Conservation (phyloP, 2,888 invertebrate genomes). For the Allygus modestus region DNA sequence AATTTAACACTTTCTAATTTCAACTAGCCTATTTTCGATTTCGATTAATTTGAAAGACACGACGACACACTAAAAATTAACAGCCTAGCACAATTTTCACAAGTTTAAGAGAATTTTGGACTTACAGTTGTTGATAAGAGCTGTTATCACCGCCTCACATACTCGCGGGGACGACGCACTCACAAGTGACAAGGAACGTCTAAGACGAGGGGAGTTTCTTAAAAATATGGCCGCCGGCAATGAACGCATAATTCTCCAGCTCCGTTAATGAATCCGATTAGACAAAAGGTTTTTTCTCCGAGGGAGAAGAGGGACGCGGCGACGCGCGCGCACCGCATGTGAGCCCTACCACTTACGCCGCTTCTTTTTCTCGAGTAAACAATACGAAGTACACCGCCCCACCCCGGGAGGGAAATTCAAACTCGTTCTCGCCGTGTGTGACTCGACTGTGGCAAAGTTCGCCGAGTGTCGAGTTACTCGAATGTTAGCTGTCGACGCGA, state of each 20-base stretch:
- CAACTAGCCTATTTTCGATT: too few species aligned
- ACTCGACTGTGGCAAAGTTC: not conserved
- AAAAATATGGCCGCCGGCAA: slow-evolving; percentile 72
- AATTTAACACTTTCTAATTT: too few species aligned
- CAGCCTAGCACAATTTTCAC: too few species aligned
- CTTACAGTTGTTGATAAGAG: slow-evolving; percentile 2
- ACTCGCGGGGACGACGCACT: not conserved
- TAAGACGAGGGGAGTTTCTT: slow-evolving; percentile 50
- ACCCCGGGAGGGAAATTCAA: slow-evolving; percentile 28
- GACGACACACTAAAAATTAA: too few species aligned
- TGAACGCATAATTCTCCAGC: slow-evolving; percentile 75
- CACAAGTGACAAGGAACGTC: slow-evolving; percentile 29
- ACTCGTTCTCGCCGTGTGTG: not conserved
- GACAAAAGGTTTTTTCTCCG: slow-evolving; percentile 73
- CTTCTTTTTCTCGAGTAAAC: slow-evolving; percentile 58
- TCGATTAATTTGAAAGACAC: too few species aligned
- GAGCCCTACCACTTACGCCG: slow-evolving; percentile 28
- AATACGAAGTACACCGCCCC: slow-evolving; percentile 36
- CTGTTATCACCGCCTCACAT: slow-evolving; percentile 48
- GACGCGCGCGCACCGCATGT: slow-evolving; percentile 41
- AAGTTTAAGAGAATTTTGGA: too few species aligned
- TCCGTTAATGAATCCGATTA: slow-evolving; percentile 80
- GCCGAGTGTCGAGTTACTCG: too few species aligned
- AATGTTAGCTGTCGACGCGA: not conserved
- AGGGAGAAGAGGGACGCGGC: slow-evolving; percentile 44